Evolutionary conservation across 2,797 vertebrate species (phyloP).

Genomic region (Botia kubotai): DNA sequence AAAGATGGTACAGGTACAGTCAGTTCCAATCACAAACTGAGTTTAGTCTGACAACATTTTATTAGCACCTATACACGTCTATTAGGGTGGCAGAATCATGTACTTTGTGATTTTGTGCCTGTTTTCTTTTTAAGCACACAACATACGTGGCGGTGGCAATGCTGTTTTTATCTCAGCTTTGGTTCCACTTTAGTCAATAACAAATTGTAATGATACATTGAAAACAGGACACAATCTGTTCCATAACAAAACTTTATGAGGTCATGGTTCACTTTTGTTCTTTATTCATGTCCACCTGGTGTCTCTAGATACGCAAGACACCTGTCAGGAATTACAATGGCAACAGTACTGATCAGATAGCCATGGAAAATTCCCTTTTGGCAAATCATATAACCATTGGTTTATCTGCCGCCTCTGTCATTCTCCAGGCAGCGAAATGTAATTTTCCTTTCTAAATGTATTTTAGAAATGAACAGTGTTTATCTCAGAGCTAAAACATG

Average conservation of each 20-base stretch:
- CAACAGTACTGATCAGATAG: slow-evolving; percentile 48
- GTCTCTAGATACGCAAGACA: slow-evolving; percentile 60
- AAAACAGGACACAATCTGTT: slow-evolving; percentile 47
- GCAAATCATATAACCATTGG: slow-evolving; percentile 25
- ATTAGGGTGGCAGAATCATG: neutral
- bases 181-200: slow-evolving; percentile 34
- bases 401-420: slow-evolving; percentile 30
- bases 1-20: slow-evolving; percentile 78
- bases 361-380: slow-evolving; percentile 25
- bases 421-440: slow-evolving; percentile 9
- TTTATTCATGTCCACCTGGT: slow-evolving; percentile 68
- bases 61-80: neutral
- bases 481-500: slow-evolving; percentile 23
- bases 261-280: slow-evolving; percentile 42
- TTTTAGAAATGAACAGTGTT: slow-evolving; percentile 37
- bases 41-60: neutral
- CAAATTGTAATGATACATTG: slow-evolving; percentile 32
- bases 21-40: neutral
- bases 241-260: slow-evolving; percentile 63
- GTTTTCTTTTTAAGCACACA: slow-evolving; percentile 18
- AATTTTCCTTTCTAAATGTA: slow-evolving; percentile 27
- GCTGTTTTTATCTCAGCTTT: neutral
- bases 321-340: slow-evolving; percentile 52
- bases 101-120: neutral
- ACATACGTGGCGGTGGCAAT: slow-evolving; percentile 1